Base-by-base conservation (phyloP, 2,113 vertebrate species). In the Siniperca knerii region DNA sequence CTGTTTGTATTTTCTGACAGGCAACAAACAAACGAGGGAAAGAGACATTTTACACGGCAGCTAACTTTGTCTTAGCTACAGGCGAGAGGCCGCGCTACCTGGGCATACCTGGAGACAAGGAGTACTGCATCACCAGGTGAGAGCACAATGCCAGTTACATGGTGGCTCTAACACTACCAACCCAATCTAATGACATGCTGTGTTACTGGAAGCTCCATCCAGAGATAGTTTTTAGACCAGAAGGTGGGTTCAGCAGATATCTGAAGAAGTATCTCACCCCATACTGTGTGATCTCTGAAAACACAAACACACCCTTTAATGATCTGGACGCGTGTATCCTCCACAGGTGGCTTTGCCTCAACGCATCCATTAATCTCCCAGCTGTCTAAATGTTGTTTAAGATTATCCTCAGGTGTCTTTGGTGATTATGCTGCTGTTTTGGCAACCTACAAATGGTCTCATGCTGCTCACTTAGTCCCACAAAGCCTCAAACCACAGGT, bases 71-170 rank as follows among this genome's bases (percentile, higher is more conserved):
- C 20, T 82, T 99, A 81, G 98, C 98, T 10, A 99, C 97, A 2
- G 98, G 98, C 1, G 97, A 98, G 92, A 95, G 98, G 73, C 98
- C 98, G 0, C 96, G 98, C 25, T 99, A 99, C 81, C 87, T 96
- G 60, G 97, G 95, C 52, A 89, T 99, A 88, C 97, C 95, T 15
- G 98, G 98, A 91, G 98, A 99, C 93, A 97, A 96, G 79, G 98
- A 99, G 81, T 95, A 95, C 92, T 99, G 98, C 87, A 97, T 99
- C 92, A 99, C 98, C 66, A 99, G 98, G 98, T 98, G 79, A 92
- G 88, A 33, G 8, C 50, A 8, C 18, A 15, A 1, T 8, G 5
- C 50, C 44, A 33, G 2, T 9, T 12, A 4, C 25, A 21, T 2
- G 8, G 18, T 6, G 37, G 21, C 5, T 58, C 9, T 48, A 8